A percentile compares a stretch with the other conserved stretches of the same genome.
Evolutionary conservation across 2,113 vertebrate genomes (phyloP).

Genomic region (Neotragus pygmaeus): DNA sequence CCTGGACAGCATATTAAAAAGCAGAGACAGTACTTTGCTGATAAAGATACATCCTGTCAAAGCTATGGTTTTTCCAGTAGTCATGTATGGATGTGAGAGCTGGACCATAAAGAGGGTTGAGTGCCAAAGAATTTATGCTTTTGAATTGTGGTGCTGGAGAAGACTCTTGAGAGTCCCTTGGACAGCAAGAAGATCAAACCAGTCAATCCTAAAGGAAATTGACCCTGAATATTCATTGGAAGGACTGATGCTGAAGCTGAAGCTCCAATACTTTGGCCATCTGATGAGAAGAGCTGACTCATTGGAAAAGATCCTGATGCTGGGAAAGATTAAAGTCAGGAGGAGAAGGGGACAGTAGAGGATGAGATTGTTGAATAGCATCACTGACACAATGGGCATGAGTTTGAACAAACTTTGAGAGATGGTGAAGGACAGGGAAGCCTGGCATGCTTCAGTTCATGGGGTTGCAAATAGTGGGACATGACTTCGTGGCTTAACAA

Average conservation of each 20-base stretch:
- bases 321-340: not conserved
- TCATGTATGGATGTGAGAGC: not conserved
- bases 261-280: not conserved
- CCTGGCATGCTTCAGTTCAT: not conserved
- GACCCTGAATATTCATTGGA: not conserved
- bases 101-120: not conserved
- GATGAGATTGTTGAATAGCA: not conserved
- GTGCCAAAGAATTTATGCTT: not conserved
- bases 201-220: not conserved
- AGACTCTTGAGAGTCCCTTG: not conserved
- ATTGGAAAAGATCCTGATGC: not conserved
- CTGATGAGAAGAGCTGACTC: not conserved
- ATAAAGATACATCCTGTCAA: not conserved
- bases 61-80: not conserved
- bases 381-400: not conserved
- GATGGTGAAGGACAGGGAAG: not conserved
- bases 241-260: not conserved
- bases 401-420: not conserved
- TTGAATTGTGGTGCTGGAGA: not conserved
- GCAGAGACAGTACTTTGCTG: not conserved
- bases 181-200: not conserved
- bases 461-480: not conserved
- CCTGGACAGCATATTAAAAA: not conserved
- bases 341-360: not conserved
- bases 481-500: not conserved